Conservation (phyloP, 2,888 invertebrate species). For the Sipha maydis region DNA sequence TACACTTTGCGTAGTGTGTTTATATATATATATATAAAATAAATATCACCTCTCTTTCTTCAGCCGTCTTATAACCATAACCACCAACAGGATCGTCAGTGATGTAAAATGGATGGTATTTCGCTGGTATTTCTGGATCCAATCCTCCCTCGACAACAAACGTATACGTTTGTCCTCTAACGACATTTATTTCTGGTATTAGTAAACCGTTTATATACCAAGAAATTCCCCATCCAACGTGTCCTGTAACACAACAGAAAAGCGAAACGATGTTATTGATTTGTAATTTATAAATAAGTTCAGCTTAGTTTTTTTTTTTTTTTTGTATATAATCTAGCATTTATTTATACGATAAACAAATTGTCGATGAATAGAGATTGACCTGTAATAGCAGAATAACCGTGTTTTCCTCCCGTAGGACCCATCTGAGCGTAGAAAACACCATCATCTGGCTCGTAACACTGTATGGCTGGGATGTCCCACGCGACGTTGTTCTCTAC, state of each 20-base stretch:
- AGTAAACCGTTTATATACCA: slow-evolving; percentile 95
- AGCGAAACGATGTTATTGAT: slow-evolving; percentile 56
- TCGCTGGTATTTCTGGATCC: slow-evolving; percentile 81
- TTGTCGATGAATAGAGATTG: slow-evolving; percentile 42
- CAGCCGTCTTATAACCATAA: slow-evolving; percentile 82
- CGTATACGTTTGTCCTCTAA: slow-evolving; percentile 86
- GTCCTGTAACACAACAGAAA: slow-evolving; percentile 72
- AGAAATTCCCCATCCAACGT: slow-evolving; percentile 92
- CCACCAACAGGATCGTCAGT: slow-evolving; percentile 93
- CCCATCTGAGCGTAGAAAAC: slow-evolving; percentile 94
- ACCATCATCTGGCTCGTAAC: slow-evolving; percentile 89
- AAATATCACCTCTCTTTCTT: slow-evolving; percentile 79
- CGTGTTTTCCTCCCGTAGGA: slow-evolving; percentile 89
- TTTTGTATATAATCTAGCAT: background rate
- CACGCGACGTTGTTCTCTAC: slow-evolving; percentile 72
- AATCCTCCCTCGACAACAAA: slow-evolving; percentile 89
- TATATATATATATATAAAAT: background rate
- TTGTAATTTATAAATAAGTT: background rate
- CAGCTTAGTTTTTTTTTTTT: background rate
- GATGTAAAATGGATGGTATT: slow-evolving; percentile 93
- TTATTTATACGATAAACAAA: background rate
- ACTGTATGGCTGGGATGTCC: slow-evolving; percentile 89
- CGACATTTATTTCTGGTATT: slow-evolving; percentile 90
- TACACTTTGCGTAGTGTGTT: no score
- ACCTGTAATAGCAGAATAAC: slow-evolving; percentile 91